Percentiles rank a stretch among this genome's conserved stretches.
Evolutionary conservation across 2,888 invertebrate genomes (phyloP).

Genomic region (Nesidiocoris tenuis): DNA sequence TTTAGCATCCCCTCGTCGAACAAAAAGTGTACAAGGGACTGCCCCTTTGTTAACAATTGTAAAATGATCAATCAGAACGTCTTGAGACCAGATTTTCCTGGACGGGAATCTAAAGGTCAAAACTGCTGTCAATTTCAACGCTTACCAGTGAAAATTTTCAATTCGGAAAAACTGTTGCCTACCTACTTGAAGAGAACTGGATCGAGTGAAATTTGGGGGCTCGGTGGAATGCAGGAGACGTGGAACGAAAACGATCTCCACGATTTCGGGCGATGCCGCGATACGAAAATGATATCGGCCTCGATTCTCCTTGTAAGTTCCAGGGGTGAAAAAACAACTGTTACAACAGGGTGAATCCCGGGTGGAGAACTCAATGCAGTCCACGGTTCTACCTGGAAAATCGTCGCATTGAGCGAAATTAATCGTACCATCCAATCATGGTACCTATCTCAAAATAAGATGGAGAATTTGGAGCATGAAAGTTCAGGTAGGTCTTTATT

Average conservation of each 20-base stretch:
- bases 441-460: too few species aligned
- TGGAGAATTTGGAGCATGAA: too few species aligned
- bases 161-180: not conserved
- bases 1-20: conserved; percentile 8
- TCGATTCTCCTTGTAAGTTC: conserved; percentile 23
- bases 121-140: not conserved
- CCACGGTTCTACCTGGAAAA: conserved; percentile 38
- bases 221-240: conserved; percentile 21
- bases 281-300: conserved; percentile 30
- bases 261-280: conserved; percentile 13
- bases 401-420: not conserved
- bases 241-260: conserved; percentile 38
- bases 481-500: too few species aligned
- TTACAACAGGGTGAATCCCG: conserved; percentile 10
- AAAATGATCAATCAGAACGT: conserved; percentile 18
- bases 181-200: conserved; percentile 30
- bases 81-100: conserved; percentile 25
- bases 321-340: conserved; percentile 18
- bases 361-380: conserved; percentile 12
- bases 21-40: conserved; percentile 13
- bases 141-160: not conserved
- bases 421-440: too few species aligned
- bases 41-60: conserved; percentile 26
- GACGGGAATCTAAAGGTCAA: conserved; percentile 35
- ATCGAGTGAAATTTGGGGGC: conserved; percentile 25